These are phyloP conservation scores for Stenichneumon culpator DNA, from an alignment of 2,888 invertebrate species.

Conservation along the genomic window DNA sequence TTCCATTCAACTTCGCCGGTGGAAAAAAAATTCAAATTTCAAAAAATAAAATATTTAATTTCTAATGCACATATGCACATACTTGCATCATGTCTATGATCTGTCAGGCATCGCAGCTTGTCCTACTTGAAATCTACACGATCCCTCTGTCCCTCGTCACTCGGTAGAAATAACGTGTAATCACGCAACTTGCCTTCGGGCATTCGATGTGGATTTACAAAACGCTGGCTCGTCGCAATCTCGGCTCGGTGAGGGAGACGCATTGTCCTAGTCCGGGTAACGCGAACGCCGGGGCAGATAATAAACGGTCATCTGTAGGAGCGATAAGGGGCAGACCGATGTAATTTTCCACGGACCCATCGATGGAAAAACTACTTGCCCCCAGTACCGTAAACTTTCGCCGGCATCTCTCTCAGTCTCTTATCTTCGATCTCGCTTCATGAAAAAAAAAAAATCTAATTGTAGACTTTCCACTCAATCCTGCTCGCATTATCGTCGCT, in stretches of 20 bases:
- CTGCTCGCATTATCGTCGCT: constrained; percentile 13
- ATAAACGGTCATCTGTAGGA: constrained; percentile 63
- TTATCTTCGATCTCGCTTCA: neutral
- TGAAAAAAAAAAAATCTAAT: neutral
- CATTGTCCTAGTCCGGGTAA: constrained; percentile 68
- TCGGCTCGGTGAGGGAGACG: constrained; percentile 35
- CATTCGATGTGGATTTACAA: neutral
- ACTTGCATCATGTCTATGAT: neutral
- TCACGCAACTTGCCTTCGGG: constrained; percentile 46
- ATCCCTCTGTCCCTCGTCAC: constrained; percentile 4
- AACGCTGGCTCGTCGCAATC: neutral
- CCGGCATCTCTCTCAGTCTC: constrained; percentile 19
- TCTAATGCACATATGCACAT: neutral
- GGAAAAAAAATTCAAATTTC: too few species aligned
- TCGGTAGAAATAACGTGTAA: constrained; percentile 38
- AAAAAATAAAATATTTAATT: too few species aligned
- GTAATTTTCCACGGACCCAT: constrained; percentile 68
- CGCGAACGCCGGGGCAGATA: constrained; percentile 56
- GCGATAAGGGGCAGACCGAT: constrained; percentile 65
- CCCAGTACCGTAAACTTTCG: constrained; percentile 54
- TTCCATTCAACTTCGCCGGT: too few species aligned
- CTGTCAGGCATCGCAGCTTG: too few species aligned
- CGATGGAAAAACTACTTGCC: constrained; percentile 45
- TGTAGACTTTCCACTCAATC: constrained; percentile 35
- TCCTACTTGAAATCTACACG: too few species aligned